A percentile compares a stretch with the other conserved stretches of the same genome.
Conservation (phyloP, 2,113 vertebrate genomes). For the Myotis lucifugus region DNA sequence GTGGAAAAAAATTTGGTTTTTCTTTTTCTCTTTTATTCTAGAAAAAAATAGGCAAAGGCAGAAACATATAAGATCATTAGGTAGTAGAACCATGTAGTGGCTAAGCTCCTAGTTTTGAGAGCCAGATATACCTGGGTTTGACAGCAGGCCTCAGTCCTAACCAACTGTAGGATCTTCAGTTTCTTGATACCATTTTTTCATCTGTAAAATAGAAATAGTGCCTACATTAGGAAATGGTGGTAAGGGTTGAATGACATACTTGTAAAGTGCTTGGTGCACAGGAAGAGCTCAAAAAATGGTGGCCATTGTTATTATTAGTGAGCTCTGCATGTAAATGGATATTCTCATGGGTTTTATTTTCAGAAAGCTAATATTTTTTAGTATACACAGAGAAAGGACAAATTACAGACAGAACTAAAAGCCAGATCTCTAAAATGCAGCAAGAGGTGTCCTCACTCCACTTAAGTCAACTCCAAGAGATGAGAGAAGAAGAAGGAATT, state of each 20-base stretch:
- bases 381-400: neutral
- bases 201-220: neutral
- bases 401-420: neutral
- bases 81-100: neutral
- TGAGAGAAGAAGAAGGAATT: neutral
- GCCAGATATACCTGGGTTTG: neutral
- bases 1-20: neutral
- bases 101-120: neutral
- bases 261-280: neutral
- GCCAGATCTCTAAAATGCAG: constrained; percentile 37
- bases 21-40: neutral
- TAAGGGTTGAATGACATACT: neutral
- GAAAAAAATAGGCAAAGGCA: neutral
- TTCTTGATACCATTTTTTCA: neutral
- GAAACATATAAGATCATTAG: neutral
- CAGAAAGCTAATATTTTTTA: constrained; percentile 29
- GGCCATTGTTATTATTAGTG: neutral
- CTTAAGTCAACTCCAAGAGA: neutral
- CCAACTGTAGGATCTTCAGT: neutral
- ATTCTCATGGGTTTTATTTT: neutral
- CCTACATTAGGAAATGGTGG: neutral
- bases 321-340: neutral
- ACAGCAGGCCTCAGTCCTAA: neutral
- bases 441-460: neutral
- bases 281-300: neutral